Base-by-base conservation (phyloP, 2,113 vertebrate species). In the Raphicerus campestris region DNA sequence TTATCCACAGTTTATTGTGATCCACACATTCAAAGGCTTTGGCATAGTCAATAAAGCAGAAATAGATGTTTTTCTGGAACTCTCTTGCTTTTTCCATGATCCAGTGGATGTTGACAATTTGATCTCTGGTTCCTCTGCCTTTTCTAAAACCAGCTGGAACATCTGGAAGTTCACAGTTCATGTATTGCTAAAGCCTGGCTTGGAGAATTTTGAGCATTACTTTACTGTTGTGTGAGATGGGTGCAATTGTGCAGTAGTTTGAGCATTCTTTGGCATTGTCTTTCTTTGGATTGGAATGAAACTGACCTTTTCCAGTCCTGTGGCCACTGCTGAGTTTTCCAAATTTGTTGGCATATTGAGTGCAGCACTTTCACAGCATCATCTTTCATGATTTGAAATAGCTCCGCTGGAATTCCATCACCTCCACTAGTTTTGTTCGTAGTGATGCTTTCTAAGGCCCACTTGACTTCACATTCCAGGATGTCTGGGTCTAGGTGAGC, bases 191-290 rank as follows among this genome's bases (percentile, higher is more conserved):
- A 35, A 10, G 32, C 17, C 32, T 66, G 32, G 63, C 8, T 66
- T 66, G 63, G 4, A 66, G 32, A 66, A 66, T 66, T 66, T 66
- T 66, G 32, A 66, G 8, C 17, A 66, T 66, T 20, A 35, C 32
- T 66, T n/a, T 20, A 10, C 17, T 35, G 1, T 1, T 0, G 0
- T 20, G 32, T 66, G 32, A 35, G 63, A 10, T 20, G 17, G 2
- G 17, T 35, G 8, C 8, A 66, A 20, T 35, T 2, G 9, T n/a
- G 32, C 0, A 0, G 16, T 66, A 66, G 32, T 66, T 20, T 66
- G 32, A 35, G 4, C 32, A 35, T 20, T 20, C 63, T 66, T 35
- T 66, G 32, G 32, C 17, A 35, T 66, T 66, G 63, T 2, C 4
- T 66, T 10, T 66, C 17, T 66, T 66, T 8, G 4, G 8, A 66